These are phyloP conservation scores for Ciconia boyciana DNA, from an alignment of 2,113 vertebrate genomes.

Conservation along the genomic window DNA sequence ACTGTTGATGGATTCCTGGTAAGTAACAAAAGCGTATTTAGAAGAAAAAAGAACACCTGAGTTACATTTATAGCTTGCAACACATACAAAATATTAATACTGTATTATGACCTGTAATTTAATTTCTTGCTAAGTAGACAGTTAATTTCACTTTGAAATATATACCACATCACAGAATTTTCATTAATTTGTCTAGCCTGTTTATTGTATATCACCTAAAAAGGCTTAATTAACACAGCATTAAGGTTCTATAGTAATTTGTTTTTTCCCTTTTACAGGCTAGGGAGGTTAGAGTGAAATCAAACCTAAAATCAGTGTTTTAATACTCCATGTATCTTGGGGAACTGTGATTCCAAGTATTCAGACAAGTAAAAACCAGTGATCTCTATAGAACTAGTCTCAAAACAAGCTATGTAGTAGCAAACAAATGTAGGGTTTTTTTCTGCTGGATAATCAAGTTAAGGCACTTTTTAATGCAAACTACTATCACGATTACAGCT, in stretches of 20 bases:
- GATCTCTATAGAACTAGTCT: background rate
- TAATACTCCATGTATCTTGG: background rate
- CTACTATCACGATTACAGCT: background rate
- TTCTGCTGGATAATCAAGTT: background rate
- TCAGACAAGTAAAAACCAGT: background rate
- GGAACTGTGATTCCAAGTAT: background rate
- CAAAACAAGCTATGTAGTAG: background rate
- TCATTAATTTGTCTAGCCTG: background rate
- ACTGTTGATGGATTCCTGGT: constrained; percentile 92
- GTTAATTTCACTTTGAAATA: background rate
- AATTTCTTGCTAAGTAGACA: background rate
- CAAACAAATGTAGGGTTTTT: background rate
- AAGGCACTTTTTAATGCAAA: background rate
- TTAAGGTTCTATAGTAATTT: background rate
- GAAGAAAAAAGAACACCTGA: background rate
- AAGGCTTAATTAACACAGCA: background rate
- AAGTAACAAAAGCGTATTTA: constrained; percentile 48
- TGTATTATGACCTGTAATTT: background rate
- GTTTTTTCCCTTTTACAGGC: background rate
- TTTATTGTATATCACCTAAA: background rate
- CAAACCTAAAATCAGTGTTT: background rate
- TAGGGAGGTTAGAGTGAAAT: background rate
- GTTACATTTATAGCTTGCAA: background rate
- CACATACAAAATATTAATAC: background rate
- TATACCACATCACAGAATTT: background rate